Conservation (phyloP, 2,797 vertebrate species). For the Lepus townsendii region DNA sequence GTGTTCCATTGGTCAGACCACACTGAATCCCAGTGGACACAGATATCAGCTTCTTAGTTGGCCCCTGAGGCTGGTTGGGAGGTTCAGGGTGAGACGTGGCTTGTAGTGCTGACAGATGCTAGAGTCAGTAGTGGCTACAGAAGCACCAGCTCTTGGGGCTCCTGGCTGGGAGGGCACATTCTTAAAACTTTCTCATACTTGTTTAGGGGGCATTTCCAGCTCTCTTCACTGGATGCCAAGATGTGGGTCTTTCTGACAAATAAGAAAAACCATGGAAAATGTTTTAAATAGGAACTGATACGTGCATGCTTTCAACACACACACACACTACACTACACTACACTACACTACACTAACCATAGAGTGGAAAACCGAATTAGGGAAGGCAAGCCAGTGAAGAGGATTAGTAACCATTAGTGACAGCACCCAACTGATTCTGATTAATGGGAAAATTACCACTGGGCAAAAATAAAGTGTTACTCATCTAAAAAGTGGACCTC, state of each 20-base stretch:
- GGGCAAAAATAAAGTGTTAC: background rate
- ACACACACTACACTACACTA: too few species aligned
- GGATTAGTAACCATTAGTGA: background rate
- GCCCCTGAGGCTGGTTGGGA: background rate
- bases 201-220: background rate
- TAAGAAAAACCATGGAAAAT: conserved; percentile 19
- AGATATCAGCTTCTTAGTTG: background rate
- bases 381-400: background rate
- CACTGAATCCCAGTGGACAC: background rate
- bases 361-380: background rate
- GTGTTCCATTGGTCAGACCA: background rate
- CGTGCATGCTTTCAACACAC: too few species aligned
- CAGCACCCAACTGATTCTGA: background rate
- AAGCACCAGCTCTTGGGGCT: background rate
- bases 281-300: conserved; percentile 17
- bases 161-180: background rate
- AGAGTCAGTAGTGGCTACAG: background rate
- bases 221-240: background rate
- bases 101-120: background rate
- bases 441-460: background rate
- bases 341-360: background rate
- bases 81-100: background rate
- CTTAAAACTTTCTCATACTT: background rate
- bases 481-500: background rate
- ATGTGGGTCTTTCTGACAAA: background rate